phyloP scores from a whole-genome alignment of 2,888 invertebrate genomes.

The Nysson spinosus region DNA sequence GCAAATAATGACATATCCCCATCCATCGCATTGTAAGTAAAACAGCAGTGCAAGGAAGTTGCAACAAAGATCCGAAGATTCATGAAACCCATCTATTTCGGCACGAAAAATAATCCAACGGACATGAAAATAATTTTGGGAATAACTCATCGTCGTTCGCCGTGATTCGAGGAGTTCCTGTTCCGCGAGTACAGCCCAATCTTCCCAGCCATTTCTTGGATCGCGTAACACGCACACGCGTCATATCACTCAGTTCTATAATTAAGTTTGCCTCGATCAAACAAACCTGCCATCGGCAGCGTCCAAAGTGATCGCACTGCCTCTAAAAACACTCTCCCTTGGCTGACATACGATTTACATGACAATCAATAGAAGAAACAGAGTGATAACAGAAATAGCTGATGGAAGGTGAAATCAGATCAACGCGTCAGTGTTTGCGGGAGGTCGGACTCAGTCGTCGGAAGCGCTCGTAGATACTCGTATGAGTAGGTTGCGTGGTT shows the following conservation, averaged over 20 bases:
- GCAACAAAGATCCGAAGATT: conserved; percentile 17
- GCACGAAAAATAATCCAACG: conserved; percentile 25
- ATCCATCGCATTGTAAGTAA: not conserved
- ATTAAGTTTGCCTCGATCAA: conserved; percentile 37
- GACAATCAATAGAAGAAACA: too few species aligned
- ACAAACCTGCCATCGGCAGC: conserved; percentile 13
- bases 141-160: not conserved
- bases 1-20: not conserved
- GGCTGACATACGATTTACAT: too few species aligned
- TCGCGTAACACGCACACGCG: conserved; percentile 19
- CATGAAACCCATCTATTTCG: conserved; percentile 31
- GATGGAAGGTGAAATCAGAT: conserved; percentile 35
- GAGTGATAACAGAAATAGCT: not conserved
- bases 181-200: conserved; percentile 32
- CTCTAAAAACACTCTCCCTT: too few species aligned
- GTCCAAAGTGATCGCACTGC: not conserved
- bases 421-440: conserved; percentile 29
- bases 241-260: conserved; percentile 43
- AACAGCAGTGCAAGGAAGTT: not conserved
- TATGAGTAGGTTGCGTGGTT: conserved; percentile 42
- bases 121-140: conserved; percentile 34
- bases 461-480: conserved; percentile 46
- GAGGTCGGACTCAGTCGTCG: conserved; percentile 30
- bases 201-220: conserved; percentile 24
- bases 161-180: conserved; percentile 26